Evolutionary conservation across 2,797 vertebrate species (phyloP), one percentile per base, ranked within the genome.

Genomic region (Chanos chanos): DNA sequence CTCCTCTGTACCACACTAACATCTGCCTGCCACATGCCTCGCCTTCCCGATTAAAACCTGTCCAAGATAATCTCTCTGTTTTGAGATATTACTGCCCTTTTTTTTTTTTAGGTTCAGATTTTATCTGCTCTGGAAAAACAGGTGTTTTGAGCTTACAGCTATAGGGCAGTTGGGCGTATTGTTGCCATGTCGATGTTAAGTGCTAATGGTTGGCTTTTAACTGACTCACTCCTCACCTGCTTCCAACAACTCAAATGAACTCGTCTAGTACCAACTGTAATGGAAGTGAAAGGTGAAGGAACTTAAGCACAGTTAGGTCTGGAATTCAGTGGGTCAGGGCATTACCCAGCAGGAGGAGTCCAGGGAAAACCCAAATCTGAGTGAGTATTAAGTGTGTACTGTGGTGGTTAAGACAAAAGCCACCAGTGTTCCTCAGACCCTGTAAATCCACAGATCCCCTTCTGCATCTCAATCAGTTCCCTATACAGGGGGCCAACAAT

Each of bases 381-480:
- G 47, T 58, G 48, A 59, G 51, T 71, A 74, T 75, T 79, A 81
- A 82, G 82, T 80, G 68, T 60, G 67, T 64, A 55, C 70, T 70
- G n/a, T 76, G 33, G 61, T 51, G 54, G 65, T 57, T 27, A 69
- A 70, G 59, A 81, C 69, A 87, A 80, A 78, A 79, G 70, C 77
- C 74, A 75, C 76, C 75, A 89, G 81, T 82, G 81, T 85, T 79
- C 44, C 71, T 80, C 76, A 41, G 78, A 74, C 74, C 67, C 73
- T 66, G 80, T 64, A 85, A 81, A 79, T 75, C 74, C 60, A 58
- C 19, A 1, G 0, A 71, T 51, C 75, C 49, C 71, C 74, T 73
- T 71, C 70, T 77, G 89, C 83, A 89, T 90, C 81, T 87, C 72
- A 89, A 90, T 89, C 70, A 81, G 81, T 64, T 77, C 55, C 48